A percentile compares a stretch with the other conserved stretches of the same genome.
Conservation (phyloP, 2,113 vertebrate genomes). For the Apaloderma vittatum region DNA sequence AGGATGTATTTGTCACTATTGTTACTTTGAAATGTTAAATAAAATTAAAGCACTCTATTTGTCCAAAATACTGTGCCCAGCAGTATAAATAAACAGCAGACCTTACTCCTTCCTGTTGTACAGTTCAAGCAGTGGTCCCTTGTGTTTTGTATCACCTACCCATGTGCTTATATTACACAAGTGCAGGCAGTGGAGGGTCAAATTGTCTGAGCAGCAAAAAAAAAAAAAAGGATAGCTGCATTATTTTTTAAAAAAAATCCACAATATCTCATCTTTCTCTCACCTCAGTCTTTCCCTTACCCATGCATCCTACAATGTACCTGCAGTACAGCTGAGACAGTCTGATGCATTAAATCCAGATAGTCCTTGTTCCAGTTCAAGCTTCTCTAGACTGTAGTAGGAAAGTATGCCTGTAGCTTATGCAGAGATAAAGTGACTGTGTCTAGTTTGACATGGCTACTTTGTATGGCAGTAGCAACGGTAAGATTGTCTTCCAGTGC, state of each 20-base stretch:
- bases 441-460: background rate
- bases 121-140: background rate
- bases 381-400: background rate
- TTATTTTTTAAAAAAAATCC: background rate
- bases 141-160: background rate
- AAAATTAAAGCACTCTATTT: background rate
- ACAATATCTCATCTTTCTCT: background rate
- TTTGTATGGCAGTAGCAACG: background rate
- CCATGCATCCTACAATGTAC: background rate
- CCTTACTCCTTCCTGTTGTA: background rate
- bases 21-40: background rate
- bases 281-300: background rate
- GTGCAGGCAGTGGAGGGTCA: background rate
- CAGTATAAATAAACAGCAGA: background rate
- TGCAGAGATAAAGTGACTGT: background rate
- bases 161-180: background rate
- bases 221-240: background rate
- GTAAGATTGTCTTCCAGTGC: background rate
- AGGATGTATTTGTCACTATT: background rate
- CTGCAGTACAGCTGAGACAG: background rate
- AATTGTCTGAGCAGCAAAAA: background rate
- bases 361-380: background rate
- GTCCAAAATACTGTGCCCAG: background rate
- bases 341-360: background rate
- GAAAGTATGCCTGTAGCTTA: background rate